Base-by-base conservation (phyloP, 2,113 vertebrate species). In the Passer domesticus region DNA sequence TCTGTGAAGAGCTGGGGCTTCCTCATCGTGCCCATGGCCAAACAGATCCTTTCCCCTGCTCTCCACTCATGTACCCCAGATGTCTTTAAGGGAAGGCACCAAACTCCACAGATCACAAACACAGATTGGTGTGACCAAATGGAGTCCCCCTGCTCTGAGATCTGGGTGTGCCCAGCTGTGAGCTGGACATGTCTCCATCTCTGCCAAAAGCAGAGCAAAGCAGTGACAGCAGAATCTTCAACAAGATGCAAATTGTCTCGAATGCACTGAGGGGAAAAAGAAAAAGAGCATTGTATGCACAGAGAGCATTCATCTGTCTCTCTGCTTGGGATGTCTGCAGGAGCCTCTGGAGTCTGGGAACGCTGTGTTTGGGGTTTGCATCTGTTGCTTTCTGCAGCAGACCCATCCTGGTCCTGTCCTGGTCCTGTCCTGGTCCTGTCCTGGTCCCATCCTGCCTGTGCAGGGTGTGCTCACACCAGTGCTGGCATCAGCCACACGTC, bases 221-320 rank as follows among this genome's bases (percentile, higher is more conserved):
- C 93, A 78, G 52, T 30, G 73, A 79, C 91, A 92, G 90, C 88
- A 92, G 74, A 97, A 86, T 83, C 79, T 72, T 49, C 44, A 16
- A 64, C 60, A 37, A 81, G 82, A 94, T 77, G 73, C 69, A 90
- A 91, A 90, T 90, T 67, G 64, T 90, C 90, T 86, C 16, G 1
- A 86, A 59, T 3, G 37, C 69, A 28, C 35, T 30, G 67, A n/a
- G 64, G 52, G 50, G 43, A 8, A 15, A 17, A 60, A 52, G 66
- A 24, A 66, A 90, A 89, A 79, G 55, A 89, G 93, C 91, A 94
- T 89, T 16, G 55, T 62, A 68, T 43, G 72, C 72, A 49, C 25
- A 37, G 72, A 83, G 72, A 90, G 55, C 87, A 12, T 83, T 83
- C 72, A 90, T 73, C 88, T 70, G 72, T 47, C 55, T 68, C 85